Evolutionary conservation across 2,797 vertebrate species (phyloP), one percentile per base, ranked within the genome.

Genomic region (Oreochromis mossambicus): DNA sequence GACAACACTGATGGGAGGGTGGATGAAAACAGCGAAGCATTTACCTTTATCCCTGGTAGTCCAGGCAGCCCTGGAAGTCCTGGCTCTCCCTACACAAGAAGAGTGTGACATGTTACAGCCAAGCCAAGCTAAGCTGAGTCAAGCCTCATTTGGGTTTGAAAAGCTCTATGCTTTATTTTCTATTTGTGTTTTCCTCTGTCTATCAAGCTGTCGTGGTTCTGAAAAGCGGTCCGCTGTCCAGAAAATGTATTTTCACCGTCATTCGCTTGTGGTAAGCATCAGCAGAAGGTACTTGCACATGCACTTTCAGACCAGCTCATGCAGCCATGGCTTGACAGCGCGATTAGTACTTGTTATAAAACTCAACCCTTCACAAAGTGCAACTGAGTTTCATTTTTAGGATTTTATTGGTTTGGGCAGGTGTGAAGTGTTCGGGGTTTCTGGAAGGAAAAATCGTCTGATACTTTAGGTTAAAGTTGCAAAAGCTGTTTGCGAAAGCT

Each of bases 11-110:
- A 63, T 78, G 83, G 38, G 87, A 73, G 26, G 77, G 21, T 56
- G 51, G 21, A 80, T 92, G 86, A 92, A 93, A 94, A 95, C 93
- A 96, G 94, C 90, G 66, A 91, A 91, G 88, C 94, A 97, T 97
- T 98, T 99, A 99, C 99, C 99, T 99, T 99, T 97, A 99, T 99
- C 95, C 99, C 99, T 94, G 99, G 99, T 92, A 99, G 97, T 98
- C 99, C 99, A 97, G 99, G 99, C 96, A 99, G 98, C 96, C 99
- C 99, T 97, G 99, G 99, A 95, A 99, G 98, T 96, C 99, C 99
- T 97, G 99, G 98, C 97, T 99, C 99, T 97, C 99, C 99, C 98
- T 99, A 97, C 91, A 97, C 78, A 97, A 96, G 97, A 98, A 98
- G 97, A 98, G 97, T 97, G 97, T 93, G 97, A 96, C 95, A 97